Evolutionary conservation across 2,113 vertebrate genomes (phyloP).

Genomic region (Astur gentilis): DNA sequence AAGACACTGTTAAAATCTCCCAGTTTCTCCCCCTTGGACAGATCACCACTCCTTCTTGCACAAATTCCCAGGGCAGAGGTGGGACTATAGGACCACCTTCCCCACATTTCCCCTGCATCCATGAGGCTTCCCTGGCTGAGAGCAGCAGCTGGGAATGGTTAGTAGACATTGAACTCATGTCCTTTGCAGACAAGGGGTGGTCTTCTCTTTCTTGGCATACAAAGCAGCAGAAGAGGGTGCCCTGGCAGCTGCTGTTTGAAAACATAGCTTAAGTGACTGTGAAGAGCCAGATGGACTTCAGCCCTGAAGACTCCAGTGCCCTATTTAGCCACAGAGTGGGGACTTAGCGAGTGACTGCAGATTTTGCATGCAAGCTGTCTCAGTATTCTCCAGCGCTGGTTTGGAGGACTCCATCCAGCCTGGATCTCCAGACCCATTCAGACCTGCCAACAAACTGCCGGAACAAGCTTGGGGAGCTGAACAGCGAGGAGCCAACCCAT

Average conservation of each 20-base stretch:
- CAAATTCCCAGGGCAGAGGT: not conserved
- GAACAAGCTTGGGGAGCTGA: not conserved
- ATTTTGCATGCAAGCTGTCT: not conserved
- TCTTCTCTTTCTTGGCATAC: not conserved
- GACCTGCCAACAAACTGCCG: not conserved
- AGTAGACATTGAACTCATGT: not conserved
- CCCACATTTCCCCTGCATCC: not conserved
- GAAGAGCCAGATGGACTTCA: constrained; percentile 11
- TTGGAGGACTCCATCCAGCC: not conserved
- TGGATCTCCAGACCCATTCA: not conserved
- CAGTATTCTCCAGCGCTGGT: not conserved
- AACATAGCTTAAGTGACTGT: not conserved
- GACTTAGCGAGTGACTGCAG: not conserved
- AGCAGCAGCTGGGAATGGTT: not conserved
- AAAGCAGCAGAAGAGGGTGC: not conserved
- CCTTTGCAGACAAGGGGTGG: not conserved
- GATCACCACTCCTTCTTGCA: not conserved
- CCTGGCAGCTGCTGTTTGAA: not conserved
- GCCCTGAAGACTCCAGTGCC: not conserved
- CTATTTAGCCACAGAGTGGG: not conserved
- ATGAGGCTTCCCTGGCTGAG: fast-evolving
- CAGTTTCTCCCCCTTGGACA: not conserved
- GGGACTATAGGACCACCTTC: not conserved
- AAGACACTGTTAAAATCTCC: not conserved
- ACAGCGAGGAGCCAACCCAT: not conserved